Evolutionary conservation across 2,888 invertebrate species (phyloP), one percentile per base, ranked within the genome.

Genomic region (Smittia aterrima): DNA sequence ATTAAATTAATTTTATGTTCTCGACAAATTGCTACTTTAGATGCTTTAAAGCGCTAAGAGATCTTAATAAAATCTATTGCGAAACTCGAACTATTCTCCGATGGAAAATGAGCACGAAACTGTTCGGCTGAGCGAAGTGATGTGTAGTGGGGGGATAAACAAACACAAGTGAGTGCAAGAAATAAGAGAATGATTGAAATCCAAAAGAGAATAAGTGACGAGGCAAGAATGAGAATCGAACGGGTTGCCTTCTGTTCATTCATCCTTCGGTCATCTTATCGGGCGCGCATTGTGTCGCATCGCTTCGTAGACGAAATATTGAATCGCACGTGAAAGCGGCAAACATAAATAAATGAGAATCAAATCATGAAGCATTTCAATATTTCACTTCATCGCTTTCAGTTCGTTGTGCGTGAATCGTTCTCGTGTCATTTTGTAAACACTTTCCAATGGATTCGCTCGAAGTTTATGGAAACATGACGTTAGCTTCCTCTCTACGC

Each of bases 101-200:
- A n/a, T n/a, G n/a, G 18, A 58, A 58, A 58, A 18, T 18, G 58
- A 58, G 58, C 16, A 22, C 22, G 22, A 58, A 58, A 58, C 16
- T 58, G n/a, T 18, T 13, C n/a, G 18, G 18, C 18, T 18, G n/a
- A 47, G 53, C n/a, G 53, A 13, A n/a, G 53, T 4, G 18, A 16
- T 4, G n/a, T 47, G 20, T 4, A 22, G 58, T 22, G 58, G 58
- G 58, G 47, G 58, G 18, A 58, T 18, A 58, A 58, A 58, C 58
- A 58, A 58, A 58, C 22, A 58, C 58, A 1, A 58, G 6, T 18
- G 58, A n/a, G 22, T n/a, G 47, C 47, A 58, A 58, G 18, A 58
- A 58, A 18, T 58, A 7, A 7, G 58, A 58, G 58, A 58, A 58
- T 58, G 58, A 58, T 58, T 58, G 58, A 58, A 22, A 58, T 20